These are phyloP conservation scores for Dicyrtoma fusca DNA, from an alignment of 2,888 invertebrate genomes.

Conservation along the genomic window DNA sequence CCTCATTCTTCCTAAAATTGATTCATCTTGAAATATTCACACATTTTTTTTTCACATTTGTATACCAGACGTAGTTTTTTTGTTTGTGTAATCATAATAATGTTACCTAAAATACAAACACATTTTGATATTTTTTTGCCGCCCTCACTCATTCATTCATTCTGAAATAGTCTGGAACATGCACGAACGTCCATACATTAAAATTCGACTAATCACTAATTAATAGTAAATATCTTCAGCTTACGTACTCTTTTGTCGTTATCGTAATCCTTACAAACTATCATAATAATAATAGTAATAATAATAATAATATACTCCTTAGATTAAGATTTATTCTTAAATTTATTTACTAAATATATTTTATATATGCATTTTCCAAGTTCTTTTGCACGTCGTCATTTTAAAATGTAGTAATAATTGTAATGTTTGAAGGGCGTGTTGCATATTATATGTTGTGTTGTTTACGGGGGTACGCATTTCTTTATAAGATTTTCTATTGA, in stretches of 20 bases:
- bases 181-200: not conserved
- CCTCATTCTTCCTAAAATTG: conserved; percentile 9
- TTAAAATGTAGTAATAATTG: too few species aligned
- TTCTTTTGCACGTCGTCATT: too few species aligned
- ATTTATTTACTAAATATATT: conserved; percentile 15
- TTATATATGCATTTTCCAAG: not conserved
- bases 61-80: conserved; percentile 19
- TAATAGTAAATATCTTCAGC: not conserved
- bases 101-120: conserved; percentile 35
- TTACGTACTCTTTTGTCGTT: not conserved
- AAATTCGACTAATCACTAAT: not conserved
- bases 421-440: too few species aligned
- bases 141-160: conserved; percentile 2
- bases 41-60: conserved; percentile 11
- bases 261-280: not conserved
- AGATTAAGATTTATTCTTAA: not conserved
- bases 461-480: too few species aligned
- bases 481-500: too few species aligned
- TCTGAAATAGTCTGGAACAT: not conserved
- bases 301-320: too few species aligned
- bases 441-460: too few species aligned
- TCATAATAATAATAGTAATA: too few species aligned
- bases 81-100: too few species aligned
- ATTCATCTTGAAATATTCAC: conserved; percentile 14
- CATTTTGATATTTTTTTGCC: conserved; percentile 21